These are phyloP conservation scores for Ophiodon elongatus DNA, from an alignment of 2,113 vertebrate genomes.

Conservation along the genomic window DNA sequence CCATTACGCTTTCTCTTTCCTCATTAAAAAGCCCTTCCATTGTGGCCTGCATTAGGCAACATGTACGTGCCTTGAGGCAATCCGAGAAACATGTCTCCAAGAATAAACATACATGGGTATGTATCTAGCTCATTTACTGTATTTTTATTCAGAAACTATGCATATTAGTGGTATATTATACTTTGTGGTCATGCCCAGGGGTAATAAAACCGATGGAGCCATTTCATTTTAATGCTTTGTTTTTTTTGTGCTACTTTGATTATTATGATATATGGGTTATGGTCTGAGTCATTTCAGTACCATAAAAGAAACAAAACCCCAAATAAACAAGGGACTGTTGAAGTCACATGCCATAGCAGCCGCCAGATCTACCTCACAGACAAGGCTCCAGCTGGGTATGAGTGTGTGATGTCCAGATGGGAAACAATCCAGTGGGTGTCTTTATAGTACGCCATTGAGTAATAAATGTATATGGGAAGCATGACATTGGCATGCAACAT, in stretches of 20 bases:
- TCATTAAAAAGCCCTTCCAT: constrained; percentile 73
- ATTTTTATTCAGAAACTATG: constrained; percentile 40
- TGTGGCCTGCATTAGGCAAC: constrained; percentile 62
- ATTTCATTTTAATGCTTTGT: constrained; percentile 31
- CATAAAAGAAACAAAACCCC: not conserved
- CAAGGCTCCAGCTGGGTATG: not conserved
- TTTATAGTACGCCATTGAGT: constrained; percentile 17
- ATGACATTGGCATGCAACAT: not conserved
- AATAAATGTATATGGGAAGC: constrained; percentile 1
- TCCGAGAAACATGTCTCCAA: constrained; percentile 18
- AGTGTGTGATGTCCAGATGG: not conserved
- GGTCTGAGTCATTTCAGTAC: not conserved
- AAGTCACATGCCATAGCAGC: not conserved
- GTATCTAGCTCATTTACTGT: constrained; percentile 19
- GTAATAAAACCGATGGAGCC: constrained; percentile 6
- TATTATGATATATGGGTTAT: not conserved
- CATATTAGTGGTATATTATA: not conserved
- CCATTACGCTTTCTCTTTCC: constrained; percentile 78
- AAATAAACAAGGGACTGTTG: not conserved
- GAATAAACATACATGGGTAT: constrained; percentile 46
- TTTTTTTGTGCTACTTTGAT: constrained; percentile 7
- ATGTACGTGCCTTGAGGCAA: constrained; percentile 49
- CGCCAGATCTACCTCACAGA: not conserved
- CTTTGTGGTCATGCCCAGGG: constrained; percentile 1
- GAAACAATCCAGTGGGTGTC: not conserved